Percentiles rank a stretch among this genome's conserved stretches.
Evolutionary conservation across 2,888 invertebrate genomes (phyloP).

Genomic region (Brachylomia viminalis): DNA sequence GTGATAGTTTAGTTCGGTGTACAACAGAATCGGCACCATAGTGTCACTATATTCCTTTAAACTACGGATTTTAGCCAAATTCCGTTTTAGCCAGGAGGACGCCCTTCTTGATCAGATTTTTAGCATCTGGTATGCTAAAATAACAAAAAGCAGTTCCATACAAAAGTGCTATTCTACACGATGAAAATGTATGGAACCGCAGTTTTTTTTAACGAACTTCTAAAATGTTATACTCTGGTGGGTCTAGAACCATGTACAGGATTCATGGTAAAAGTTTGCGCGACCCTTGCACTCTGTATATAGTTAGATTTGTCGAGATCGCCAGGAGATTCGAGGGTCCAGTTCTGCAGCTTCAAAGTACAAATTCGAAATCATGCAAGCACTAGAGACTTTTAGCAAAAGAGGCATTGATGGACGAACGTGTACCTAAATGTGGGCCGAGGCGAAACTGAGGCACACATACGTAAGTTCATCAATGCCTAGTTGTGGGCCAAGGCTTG

Average conservation of each 20-base stretch:
- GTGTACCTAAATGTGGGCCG: too few relatives aligned
- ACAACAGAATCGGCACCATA: too few relatives aligned
- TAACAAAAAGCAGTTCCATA: background rate
- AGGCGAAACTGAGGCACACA: too few relatives aligned
- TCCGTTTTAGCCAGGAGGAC: background rate
- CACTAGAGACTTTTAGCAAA: background rate
- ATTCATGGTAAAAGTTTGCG: too few relatives aligned
- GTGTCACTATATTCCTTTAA: background rate
- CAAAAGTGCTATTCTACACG: background rate
- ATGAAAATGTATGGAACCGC: background rate
- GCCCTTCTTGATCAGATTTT: background rate
- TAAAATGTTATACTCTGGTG: background rate
- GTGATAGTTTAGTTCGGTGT: too few relatives aligned
- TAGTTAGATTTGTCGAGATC: background rate
- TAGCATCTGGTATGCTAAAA: background rate
- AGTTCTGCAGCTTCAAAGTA: background rate
- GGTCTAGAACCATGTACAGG: background rate
- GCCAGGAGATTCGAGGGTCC: background rate
- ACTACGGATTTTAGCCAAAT: background rate
- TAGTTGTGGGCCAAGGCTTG: too few relatives aligned
- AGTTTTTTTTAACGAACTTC: background rate
- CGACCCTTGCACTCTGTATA: background rate
- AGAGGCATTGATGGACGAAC: too few relatives aligned
- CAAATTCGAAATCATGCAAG: background rate
- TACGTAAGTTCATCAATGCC: too few relatives aligned